These are phyloP conservation scores for Spheniscus humboldti DNA, from an alignment of 2,797 vertebrate species.

Conservation along the genomic window DNA sequence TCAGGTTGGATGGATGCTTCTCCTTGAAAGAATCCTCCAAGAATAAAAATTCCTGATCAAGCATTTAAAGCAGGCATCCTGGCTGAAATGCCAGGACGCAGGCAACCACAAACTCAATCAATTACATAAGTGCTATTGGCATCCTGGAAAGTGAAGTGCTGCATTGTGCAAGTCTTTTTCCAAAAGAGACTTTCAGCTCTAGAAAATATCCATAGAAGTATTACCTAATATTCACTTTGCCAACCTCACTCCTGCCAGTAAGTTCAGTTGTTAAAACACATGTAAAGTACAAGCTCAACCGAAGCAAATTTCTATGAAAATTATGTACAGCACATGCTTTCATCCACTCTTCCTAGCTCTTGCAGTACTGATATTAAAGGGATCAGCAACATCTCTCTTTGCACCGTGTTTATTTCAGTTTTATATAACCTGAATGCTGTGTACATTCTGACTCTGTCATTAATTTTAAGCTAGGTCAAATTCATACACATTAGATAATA, in stretches of 20 bases:
- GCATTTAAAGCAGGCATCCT: constrained; percentile 31
- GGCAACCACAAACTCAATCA: constrained; percentile 45
- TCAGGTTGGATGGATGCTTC: neutral
- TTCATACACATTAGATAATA: constrained; percentile 46
- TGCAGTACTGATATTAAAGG: neutral
- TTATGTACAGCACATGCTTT: constrained; percentile 34
- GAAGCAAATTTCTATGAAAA: constrained; percentile 46
- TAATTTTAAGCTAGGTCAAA: constrained; percentile 59
- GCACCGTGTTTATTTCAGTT: constrained; percentile 29
- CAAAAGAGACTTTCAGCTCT: neutral
- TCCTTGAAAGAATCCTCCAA: constrained; percentile 46
- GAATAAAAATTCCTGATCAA: constrained; percentile 47
- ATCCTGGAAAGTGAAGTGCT: neutral
- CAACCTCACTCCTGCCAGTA: constrained; percentile 22
- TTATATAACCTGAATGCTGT: neutral
- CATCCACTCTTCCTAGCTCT: neutral
- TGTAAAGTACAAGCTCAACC: constrained; percentile 39
- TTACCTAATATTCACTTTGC: constrained; percentile 47
- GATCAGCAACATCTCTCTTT: constrained; percentile 11
- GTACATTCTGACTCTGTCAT: constrained; percentile 3
- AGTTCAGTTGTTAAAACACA: constrained; percentile 49
- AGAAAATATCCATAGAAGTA: constrained; percentile 25
- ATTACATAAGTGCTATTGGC: constrained; percentile 10
- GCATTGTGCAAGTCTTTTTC: neutral
- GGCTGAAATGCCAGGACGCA: neutral